Percentiles rank a stretch among this genome's conserved stretches.
Evolutionary conservation across 2,113 vertebrate genomes (phyloP).

Genomic region (Ailurus styani): DNA sequence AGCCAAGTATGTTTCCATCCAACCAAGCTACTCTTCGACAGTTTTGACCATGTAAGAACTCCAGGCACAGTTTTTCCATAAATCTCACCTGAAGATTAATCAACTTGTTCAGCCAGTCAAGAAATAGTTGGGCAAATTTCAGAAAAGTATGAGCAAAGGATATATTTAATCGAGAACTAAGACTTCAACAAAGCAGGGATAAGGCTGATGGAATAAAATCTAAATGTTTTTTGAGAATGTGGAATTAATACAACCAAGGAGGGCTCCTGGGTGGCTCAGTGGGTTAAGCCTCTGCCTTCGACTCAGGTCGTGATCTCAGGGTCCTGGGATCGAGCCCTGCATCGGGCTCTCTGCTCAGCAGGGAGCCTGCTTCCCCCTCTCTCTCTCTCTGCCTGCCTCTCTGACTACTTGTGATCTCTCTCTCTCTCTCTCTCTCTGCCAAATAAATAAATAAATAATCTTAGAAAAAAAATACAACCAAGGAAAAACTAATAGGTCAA

Average conservation of each 20-base stretch:
- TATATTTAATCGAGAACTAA: neutral
- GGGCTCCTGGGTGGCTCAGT: too few relatives aligned
- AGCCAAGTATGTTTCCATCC: neutral
- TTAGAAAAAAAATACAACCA: neutral
- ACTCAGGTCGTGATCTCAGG: too few relatives aligned
- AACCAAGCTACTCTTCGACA: neutral
- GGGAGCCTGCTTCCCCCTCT: too few relatives aligned
- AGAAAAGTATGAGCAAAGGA: neutral
- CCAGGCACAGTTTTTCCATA: neutral
- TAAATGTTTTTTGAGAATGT: neutral
- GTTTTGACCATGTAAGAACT: neutral
- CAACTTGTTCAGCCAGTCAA: neutral
- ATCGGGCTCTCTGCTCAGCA: too few relatives aligned
- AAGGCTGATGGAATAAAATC: neutral
- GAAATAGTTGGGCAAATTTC: neutral
- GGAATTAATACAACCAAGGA: neutral
- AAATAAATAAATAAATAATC: too few relatives aligned
- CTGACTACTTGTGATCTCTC: too few relatives aligned
- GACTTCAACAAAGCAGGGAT: neutral
- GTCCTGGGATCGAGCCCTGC: too few relatives aligned
- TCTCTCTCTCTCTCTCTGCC: too few relatives aligned
- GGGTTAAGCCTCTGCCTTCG: too few relatives aligned
- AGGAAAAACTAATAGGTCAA: neutral
- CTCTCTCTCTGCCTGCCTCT: too few relatives aligned
- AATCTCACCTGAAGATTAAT: neutral